Base-by-base conservation (phyloP, 2,113 vertebrate species). In the Balaenoptera acutorostrata region DNA sequence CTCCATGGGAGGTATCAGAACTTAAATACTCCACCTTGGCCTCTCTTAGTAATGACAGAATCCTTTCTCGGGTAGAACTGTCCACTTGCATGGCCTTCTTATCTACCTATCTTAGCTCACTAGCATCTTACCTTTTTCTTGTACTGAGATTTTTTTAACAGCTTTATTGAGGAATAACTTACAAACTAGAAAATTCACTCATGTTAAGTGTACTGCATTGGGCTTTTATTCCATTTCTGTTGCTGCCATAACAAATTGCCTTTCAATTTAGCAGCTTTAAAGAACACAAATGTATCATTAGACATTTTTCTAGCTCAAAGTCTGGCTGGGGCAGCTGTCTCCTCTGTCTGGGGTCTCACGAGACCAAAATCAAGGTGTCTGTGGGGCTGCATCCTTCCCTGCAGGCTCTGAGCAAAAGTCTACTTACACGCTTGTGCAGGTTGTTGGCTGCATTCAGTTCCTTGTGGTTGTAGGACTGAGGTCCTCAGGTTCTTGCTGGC, bases 351-450 rank as follows among this genome's bases (percentile, higher is more conserved):
- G 25, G 9, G 6, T 49, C 31, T 55, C 57, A 49, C 25, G 6
- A 36, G 71, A 29, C 8, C 55, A 33, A 91, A 61, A 68, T 33
- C 8, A 6, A 55, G 52, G 74, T n/a, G 44, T 90, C 17, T 2
- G 17, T 6, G 52, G 25, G 0, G 10, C 29, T 14, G 1, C 4
- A 6, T 20, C 39, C 9, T n/a, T 4, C 36, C 8, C 31, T 75
- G 21, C 33, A 41, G 3, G 25, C 14, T 66, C 64, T 71, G 41
- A 39, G 20, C 23, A 72, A 36, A 4, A 80, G 74, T 9, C 15
- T 5, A 9, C 23, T 59, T 46, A 55, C 27, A 27, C 1, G 17
- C 36, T 18, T 4, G 29, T 15, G 17, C 15, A 61, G 14, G 41
- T 18, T 14, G 20, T 57, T 83, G 6, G 13, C n/a, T 15, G 55